phyloP scores from a whole-genome alignment of 1,140 invertebrate species.

The Papilio machaon region DNA sequence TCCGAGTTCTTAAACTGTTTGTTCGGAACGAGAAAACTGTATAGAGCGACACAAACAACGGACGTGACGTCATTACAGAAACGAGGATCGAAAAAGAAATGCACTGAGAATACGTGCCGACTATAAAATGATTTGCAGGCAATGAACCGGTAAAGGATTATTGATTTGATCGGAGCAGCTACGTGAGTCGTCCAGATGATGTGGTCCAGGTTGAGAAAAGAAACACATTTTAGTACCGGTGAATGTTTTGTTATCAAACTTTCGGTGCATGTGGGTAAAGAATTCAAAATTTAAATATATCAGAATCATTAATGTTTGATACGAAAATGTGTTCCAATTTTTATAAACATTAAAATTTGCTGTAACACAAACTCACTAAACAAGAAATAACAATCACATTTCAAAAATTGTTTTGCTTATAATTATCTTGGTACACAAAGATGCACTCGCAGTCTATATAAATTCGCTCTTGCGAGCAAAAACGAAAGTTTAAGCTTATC shows the following conservation, averaged over 20 bases:
- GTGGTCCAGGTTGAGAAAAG: background rate
- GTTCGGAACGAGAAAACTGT: slow-evolving; percentile 15
- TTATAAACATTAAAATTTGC: too few relatives aligned
- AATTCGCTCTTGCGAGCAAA: too few relatives aligned
- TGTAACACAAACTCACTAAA: too few relatives aligned
- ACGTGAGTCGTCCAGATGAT: background rate
- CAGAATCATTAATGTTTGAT: too few relatives aligned
- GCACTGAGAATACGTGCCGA: background rate
- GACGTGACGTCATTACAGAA: slow-evolving; percentile 23
- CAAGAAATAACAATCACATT: too few relatives aligned
- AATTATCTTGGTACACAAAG: too few relatives aligned
- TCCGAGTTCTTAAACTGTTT: slow-evolving; percentile 13
- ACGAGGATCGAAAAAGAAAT: slow-evolving; percentile 23
- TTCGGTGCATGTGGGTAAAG: too few relatives aligned
- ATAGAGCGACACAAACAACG: slow-evolving; percentile 22
- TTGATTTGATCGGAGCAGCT: slow-evolving; percentile 16
- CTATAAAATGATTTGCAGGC: slow-evolving; percentile 2
- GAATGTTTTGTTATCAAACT: background rate
- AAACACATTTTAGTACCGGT: background rate
- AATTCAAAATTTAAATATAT: too few relatives aligned
- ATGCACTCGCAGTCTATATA: too few relatives aligned
- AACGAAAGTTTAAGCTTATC: background rate
- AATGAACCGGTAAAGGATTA: slow-evolving; percentile 20
- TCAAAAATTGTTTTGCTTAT: too few relatives aligned
- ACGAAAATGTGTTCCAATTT: too few relatives aligned